These are phyloP conservation scores for Coelinius sp. DNA, from an alignment of 2,888 invertebrate genomes.

Conservation along the genomic window DNA sequence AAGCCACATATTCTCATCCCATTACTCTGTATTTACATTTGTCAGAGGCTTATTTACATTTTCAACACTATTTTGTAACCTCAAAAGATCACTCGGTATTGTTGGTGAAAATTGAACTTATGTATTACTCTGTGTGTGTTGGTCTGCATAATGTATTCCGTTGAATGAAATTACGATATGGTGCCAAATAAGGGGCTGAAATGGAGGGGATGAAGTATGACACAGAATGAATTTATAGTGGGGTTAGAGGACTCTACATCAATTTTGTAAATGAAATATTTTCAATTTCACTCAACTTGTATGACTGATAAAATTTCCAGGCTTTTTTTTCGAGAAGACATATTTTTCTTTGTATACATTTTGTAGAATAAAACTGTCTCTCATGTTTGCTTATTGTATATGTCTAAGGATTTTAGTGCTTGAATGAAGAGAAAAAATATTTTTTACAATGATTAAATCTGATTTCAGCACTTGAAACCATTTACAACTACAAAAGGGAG, in stretches of 20 bases:
- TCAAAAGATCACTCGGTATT: conserved; percentile 11
- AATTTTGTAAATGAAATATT: background rate
- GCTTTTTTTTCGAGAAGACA: background rate
- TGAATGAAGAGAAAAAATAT: too few species aligned
- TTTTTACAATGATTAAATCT: too few species aligned
- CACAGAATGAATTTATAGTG: background rate
- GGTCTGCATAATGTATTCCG: background rate
- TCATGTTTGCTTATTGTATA: too few species aligned
- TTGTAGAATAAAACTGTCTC: too few species aligned
- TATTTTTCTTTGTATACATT: background rate
- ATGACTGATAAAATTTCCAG: background rate
- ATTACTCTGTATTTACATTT: background rate
- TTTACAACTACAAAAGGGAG: background rate
- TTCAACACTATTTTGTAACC: conserved; percentile 38
- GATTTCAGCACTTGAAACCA: too few species aligned
- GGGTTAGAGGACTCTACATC: background rate
- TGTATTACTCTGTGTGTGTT: background rate
- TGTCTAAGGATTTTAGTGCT: too few species aligned
- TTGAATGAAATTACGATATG: background rate
- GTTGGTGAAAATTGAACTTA: conserved; percentile 6
- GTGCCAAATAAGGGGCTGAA: background rate
- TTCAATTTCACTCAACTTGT: background rate
- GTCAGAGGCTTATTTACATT: conserved; percentile 52
- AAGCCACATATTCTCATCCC: background rate
- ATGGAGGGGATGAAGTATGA: background rate